Conservation (phyloP, 2,797 vertebrate species). For the Siniperca scherzeri region DNA sequence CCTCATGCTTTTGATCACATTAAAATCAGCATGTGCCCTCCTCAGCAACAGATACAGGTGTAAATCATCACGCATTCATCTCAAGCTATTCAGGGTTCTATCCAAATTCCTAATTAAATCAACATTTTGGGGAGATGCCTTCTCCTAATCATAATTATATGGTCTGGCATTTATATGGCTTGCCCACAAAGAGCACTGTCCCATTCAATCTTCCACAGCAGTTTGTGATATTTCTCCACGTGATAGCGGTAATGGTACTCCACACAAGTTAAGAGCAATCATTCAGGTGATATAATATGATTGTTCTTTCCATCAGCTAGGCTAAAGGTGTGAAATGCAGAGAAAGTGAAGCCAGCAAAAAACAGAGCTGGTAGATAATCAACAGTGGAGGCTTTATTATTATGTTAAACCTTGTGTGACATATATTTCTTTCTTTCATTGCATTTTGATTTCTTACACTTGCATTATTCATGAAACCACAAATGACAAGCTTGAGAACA, state of each 20-base stretch:
- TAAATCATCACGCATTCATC: conserved; percentile 49
- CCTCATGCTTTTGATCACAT: conserved; percentile 58
- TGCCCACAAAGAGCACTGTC: conserved; percentile 58
- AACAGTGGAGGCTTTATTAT: conserved; percentile 58
- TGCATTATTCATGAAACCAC: conserved; percentile 65
- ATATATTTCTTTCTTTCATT: conserved; percentile 39
- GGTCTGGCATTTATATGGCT: conserved; percentile 61
- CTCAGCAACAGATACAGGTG: conserved; percentile 28
- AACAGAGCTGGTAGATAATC: conserved; percentile 43
- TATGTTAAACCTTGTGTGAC: conserved; percentile 57
- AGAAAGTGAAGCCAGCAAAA: conserved; percentile 30
- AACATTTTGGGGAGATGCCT: conserved; percentile 60
- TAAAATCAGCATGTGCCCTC: conserved; percentile 49
- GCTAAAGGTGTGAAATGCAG: conserved; percentile 62
- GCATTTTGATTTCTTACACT: conserved; percentile 48
- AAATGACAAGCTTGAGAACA: conserved; percentile 45
- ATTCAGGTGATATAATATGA: conserved; percentile 55
- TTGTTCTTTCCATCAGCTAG: conserved; percentile 51
- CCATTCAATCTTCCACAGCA: conserved; percentile 60
- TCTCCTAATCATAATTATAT: conserved; percentile 68
- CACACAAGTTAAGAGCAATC: conserved; percentile 57
- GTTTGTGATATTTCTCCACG: conserved; percentile 47
- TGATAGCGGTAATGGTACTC: conserved; percentile 41
- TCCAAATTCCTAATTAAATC: conserved; percentile 73
- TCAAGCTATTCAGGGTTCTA: conserved; percentile 27